These are phyloP conservation scores for Eublepharis macularius DNA, from an alignment of 2,113 vertebrate genomes.

Conservation along the genomic window DNA sequence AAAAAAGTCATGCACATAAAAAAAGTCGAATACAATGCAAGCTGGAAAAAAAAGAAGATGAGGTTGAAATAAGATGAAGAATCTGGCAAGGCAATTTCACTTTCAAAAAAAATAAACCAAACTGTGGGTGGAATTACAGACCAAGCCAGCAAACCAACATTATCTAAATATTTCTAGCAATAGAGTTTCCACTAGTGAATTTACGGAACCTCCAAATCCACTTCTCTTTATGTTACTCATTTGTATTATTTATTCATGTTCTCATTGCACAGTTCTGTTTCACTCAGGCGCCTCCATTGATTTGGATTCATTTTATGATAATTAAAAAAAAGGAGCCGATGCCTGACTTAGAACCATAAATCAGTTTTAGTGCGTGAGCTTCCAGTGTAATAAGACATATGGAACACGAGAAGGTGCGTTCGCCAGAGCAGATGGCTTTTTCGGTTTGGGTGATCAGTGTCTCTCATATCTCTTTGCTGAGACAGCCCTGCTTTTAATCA, in stretches of 20 bases:
- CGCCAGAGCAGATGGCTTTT: neutral
- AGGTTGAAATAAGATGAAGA: neutral
- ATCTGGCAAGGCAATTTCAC: neutral
- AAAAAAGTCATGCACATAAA: neutral
- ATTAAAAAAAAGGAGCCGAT: neutral
- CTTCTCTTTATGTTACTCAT: neutral
- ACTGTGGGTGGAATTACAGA: neutral
- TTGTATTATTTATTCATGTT: neutral
- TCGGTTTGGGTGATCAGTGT: neutral
- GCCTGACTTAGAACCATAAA: neutral
- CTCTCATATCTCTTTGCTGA: neutral
- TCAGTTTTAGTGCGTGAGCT: neutral
- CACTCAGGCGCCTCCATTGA: neutral
- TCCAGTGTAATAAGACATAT: neutral
- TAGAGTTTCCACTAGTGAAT: neutral
- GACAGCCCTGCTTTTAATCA: neutral
- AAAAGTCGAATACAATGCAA: neutral
- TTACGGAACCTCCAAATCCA: neutral
- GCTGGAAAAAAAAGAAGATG: neutral
- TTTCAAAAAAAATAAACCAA: neutral
- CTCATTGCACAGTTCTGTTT: neutral
- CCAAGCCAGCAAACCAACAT: neutral
- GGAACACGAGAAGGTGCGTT: neutral
- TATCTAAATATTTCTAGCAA: neutral
- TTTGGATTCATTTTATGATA: neutral